Percentiles rank a stretch among this genome's conserved stretches.
phyloP scores from a whole-genome alignment of 1,140 invertebrate genomes.

The Fopius arisanus region DNA sequence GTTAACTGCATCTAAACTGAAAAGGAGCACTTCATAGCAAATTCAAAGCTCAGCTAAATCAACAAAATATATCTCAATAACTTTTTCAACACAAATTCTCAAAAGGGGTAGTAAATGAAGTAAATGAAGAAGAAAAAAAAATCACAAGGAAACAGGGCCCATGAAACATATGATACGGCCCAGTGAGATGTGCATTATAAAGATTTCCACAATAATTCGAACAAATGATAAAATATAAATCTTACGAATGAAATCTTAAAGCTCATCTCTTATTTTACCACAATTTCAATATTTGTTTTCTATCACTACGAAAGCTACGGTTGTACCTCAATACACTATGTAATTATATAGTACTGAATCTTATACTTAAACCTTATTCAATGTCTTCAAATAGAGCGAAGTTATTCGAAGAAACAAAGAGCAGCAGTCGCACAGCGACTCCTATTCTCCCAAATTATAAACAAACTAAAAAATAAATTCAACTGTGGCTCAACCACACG shows the following conservation, averaged over 20 bases:
- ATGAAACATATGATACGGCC: conserved; percentile 10
- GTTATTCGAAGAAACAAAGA: not conserved
- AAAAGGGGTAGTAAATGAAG: not conserved
- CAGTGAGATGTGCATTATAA: not conserved
- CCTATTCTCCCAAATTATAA: not conserved
- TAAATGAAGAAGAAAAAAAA: not conserved
- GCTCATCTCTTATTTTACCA: not conserved
- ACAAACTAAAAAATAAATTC: not conserved
- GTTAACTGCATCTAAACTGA: not conserved
- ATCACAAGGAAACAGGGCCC: not conserved
- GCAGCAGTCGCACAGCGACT: not conserved
- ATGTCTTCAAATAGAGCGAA: not conserved
- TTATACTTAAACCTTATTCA: not conserved
- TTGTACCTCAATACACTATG: not conserved
- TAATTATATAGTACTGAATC: not conserved
- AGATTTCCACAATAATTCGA: not conserved
- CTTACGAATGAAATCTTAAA: not conserved
- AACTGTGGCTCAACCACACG: not conserved
- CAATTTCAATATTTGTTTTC: not conserved
- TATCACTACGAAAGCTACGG: not conserved
- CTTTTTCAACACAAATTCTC: not conserved
- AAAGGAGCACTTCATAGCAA: not conserved
- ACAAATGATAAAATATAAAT: not conserved
- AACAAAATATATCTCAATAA: not conserved
- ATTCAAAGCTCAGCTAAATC: not conserved